These are phyloP conservation scores for Stenolophus ochropezus DNA, from an alignment of 2,888 invertebrate species.

Conservation along the genomic window DNA sequence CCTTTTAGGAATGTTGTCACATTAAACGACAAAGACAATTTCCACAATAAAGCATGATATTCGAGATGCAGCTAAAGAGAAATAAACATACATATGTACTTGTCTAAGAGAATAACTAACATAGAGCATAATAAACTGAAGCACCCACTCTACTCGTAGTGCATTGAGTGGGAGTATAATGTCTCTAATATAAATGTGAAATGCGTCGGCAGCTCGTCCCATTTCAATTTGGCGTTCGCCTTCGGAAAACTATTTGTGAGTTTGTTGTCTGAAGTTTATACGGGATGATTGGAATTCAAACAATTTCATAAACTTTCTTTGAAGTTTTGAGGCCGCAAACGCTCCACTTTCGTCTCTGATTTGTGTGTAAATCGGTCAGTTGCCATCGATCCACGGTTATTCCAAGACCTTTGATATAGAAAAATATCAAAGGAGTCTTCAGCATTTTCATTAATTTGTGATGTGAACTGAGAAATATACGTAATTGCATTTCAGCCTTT, in stretches of 20 bases:
- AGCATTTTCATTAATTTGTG: neutral
- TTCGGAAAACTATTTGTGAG: constrained; percentile 28
- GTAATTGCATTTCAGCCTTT: neutral
- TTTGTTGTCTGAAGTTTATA: constrained; percentile 40
- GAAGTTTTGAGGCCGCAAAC: constrained; percentile 35
- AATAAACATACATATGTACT: neutral
- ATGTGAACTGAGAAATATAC: neutral
- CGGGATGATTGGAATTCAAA: constrained; percentile 42
- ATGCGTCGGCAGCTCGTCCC: neutral
- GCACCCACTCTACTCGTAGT: neutral
- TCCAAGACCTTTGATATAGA: neutral
- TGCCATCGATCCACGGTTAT: constrained; percentile 1
- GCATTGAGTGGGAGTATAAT: neutral
- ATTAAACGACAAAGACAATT: no score
- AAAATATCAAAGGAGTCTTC: neutral
- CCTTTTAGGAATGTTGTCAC: no score
- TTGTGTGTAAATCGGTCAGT: constrained; percentile 49
- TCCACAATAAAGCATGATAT: no score
- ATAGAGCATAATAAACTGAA: neutral
- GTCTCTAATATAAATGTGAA: constrained; percentile 12
- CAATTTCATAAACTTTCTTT: constrained; percentile 47
- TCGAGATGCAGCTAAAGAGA: no score
- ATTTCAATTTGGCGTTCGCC: constrained; percentile 1
- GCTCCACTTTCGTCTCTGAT: constrained; percentile 32
- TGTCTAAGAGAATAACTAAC: neutral